These are phyloP conservation scores for Macropus fuliginosus DNA, from an alignment of 2,797 vertebrate genomes.

Conservation along the genomic window DNA sequence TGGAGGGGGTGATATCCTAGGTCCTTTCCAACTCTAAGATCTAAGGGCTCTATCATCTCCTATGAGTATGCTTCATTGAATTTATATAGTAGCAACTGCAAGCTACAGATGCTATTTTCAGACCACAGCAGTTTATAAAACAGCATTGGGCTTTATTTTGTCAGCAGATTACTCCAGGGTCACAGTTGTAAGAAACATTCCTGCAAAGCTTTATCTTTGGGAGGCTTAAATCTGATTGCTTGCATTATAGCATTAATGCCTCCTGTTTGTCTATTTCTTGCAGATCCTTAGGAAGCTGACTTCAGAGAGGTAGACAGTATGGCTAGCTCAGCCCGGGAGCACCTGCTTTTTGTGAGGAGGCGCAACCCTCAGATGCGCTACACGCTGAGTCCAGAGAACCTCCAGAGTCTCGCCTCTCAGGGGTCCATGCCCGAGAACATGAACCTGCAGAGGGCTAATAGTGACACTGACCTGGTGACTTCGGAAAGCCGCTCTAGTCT, in stretches of 20 bases:
- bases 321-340: constrained; percentile 91
- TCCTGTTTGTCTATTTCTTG: constrained; percentile 25
- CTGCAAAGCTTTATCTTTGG: not conserved
- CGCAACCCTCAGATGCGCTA: constrained; percentile 95
- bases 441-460: constrained; percentile 94
- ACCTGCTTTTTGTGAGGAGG: constrained; percentile 91
- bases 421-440: constrained; percentile 87
- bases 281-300: constrained; percentile 76
- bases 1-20: not conserved
- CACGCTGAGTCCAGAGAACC: constrained; percentile 96
- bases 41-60: not conserved
- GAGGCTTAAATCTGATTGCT: constrained; percentile 39
- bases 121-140: not conserved
- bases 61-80: not conserved
- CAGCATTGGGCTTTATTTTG: constrained; percentile 47
- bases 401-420: constrained; percentile 93
- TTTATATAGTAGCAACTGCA: not conserved
- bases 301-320: constrained; percentile 79
- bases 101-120: constrained; percentile 17
- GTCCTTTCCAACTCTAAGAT: not conserved
- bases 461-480: constrained; percentile 96
- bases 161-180: constrained; percentile 32
- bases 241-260: not conserved
- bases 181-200: constrained; percentile 34
- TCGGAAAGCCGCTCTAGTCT: constrained; percentile 96